Evolutionary conservation across 2,888 invertebrate species (phyloP).

Genomic region (Tortrix viridana): DNA sequence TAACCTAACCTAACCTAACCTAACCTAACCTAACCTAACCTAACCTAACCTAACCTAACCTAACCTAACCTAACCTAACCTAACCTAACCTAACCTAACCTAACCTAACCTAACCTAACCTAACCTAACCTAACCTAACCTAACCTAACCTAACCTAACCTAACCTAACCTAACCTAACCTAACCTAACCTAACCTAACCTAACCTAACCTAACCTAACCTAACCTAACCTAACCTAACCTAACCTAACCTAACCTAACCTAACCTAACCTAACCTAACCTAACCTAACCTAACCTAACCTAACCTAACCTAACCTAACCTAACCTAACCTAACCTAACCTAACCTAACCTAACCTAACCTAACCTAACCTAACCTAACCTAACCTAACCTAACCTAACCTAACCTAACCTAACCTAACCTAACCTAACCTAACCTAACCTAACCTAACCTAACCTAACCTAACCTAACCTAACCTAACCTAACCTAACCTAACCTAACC

Average conservation of each 20-base stretch:
- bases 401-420: constrained; percentile 16
- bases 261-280: constrained; percentile 27
- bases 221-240: constrained; percentile 24
- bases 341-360: constrained; percentile 16
- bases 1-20: constrained; percentile 39
- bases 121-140: constrained; percentile 34
- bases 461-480: constrained; percentile 16
- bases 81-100: constrained; percentile 40
- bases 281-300: constrained; percentile 27
- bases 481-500: constrained; percentile 15
- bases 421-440: constrained; percentile 16
- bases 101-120: constrained; percentile 37
- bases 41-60: constrained; percentile 41
- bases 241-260: constrained; percentile 27
- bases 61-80: constrained; percentile 39
- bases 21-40: constrained; percentile 38
- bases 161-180: constrained; percentile 43
- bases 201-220: constrained; percentile 40
- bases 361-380: constrained; percentile 16
- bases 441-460: constrained; percentile 16
- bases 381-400: constrained; percentile 16
- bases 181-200: constrained; percentile 33
- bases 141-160: constrained; percentile 40
- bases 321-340: constrained; percentile 12
- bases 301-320: constrained; percentile 27